Conservation (phyloP, 2,113 vertebrate genomes). For the Ptychochromis oligacanthus region DNA sequence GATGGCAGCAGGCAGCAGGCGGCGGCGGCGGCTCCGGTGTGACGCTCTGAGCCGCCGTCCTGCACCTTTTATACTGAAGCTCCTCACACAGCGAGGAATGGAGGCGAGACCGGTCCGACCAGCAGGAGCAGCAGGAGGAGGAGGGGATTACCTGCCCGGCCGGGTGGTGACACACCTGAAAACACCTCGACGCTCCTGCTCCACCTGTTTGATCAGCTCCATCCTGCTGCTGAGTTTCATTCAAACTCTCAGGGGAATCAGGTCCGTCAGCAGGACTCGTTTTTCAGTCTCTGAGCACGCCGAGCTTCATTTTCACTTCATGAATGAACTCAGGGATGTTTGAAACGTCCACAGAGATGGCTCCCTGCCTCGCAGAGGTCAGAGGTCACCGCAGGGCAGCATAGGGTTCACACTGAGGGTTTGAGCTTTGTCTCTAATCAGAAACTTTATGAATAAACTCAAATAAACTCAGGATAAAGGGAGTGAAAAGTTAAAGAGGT, state of each 20-base stretch:
- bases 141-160: slow-evolving; percentile 20
- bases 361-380: neutral
- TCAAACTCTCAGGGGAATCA: no score
- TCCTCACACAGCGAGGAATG: neutral
- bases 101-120: slow-evolving; percentile 7
- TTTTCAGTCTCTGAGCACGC: no score
- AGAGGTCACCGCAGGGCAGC: neutral
- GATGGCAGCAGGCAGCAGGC: neutral
- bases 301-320: neutral
- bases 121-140: neutral
- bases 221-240: neutral
- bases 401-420: no score
- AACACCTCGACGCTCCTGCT: slow-evolving; percentile 12
- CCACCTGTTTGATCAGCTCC: slow-evolving; percentile 21
- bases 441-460: no score
- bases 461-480: no score
- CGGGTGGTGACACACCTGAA: slow-evolving; percentile 6
- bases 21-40: neutral
- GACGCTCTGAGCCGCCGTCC: neutral
- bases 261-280: no score
- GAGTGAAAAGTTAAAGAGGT: neutral
- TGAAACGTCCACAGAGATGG: neutral
- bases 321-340: neutral
- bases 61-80: slow-evolving; percentile 21
- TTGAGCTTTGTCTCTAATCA: no score